These are phyloP conservation scores for Bradypodion pumilum DNA, from an alignment of 2,797 vertebrate genomes.

Conservation along the genomic window DNA sequence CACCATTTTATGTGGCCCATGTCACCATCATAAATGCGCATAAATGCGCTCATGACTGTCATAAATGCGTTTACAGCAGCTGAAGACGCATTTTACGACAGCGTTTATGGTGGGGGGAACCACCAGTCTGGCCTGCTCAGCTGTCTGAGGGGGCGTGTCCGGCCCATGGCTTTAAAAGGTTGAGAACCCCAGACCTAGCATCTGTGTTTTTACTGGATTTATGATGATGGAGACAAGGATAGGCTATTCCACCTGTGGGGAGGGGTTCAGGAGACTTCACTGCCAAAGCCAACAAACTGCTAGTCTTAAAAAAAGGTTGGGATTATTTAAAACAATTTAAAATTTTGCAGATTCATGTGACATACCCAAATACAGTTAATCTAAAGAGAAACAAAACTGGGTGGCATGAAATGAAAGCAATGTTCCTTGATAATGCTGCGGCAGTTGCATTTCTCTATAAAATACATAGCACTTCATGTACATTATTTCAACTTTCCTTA, in stretches of 20 bases:
- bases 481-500: neutral
- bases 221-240: neutral
- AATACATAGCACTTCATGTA: neutral
- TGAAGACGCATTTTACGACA: too few relatives aligned
- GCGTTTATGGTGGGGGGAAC: too few relatives aligned
- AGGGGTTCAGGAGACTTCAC: neutral
- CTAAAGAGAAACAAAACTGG: neutral
- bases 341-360: neutral
- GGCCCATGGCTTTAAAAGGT: too few relatives aligned
- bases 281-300: neutral
- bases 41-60: too few relatives aligned
- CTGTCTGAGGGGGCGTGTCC: too few relatives aligned
- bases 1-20: too few relatives aligned
- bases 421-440: accelerated
- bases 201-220: neutral
- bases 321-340: neutral
- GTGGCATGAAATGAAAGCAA: neutral
- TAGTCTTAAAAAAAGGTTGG: neutral
- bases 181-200: too few relatives aligned
- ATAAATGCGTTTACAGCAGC: too few relatives aligned
- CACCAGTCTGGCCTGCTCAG: too few relatives aligned
- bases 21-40: too few relatives aligned
- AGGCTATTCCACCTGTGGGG: neutral
- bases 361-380: neutral
- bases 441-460: neutral